A percentile compares a stretch with the other conserved stretches of the same genome.
Conservation (phyloP, 2,888 invertebrate genomes). For the Drosophila monieri region DNA sequence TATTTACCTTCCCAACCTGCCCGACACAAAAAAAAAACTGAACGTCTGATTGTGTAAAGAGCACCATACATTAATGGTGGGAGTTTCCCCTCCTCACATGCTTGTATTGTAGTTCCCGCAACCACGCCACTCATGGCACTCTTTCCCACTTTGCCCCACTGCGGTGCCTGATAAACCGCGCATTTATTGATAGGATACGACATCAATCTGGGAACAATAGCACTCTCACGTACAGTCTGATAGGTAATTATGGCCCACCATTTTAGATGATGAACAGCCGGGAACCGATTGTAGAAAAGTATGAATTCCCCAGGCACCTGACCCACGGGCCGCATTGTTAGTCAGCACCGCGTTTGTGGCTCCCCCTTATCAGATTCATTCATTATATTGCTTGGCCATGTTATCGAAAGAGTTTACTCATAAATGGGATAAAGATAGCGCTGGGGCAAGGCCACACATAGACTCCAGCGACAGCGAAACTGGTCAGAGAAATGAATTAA, state of each 20-base stretch:
- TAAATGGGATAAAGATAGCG: not conserved
- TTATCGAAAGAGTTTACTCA: not conserved
- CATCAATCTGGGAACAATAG: slow-evolving; percentile 26
- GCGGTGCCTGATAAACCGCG: slow-evolving; percentile 10
- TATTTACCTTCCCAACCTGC: not conserved
- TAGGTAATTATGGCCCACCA: slow-evolving; percentile 21
- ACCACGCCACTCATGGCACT: not conserved
- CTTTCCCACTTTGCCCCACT: not conserved
- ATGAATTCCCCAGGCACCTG: slow-evolving; percentile 35
- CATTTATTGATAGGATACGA: slow-evolving; percentile 25
- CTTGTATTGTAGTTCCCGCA: not conserved
- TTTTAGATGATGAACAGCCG: not conserved
- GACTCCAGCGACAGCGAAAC: too few relatives aligned
- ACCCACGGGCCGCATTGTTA: slow-evolving; percentile 10
- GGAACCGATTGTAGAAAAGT: slow-evolving; percentile 18
- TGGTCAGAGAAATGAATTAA: too few relatives aligned
- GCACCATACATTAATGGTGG: slow-evolving; percentile 9
- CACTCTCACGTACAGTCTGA: slow-evolving; percentile 10
- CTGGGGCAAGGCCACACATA: too few relatives aligned
- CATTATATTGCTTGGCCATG: not conserved
- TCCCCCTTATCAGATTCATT: slow-evolving; percentile 29
- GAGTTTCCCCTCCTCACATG: slow-evolving; percentile 13
- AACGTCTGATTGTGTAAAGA: not conserved
- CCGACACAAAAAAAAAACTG: not conserved
- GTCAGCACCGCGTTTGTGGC: slow-evolving; percentile 24